phyloP scores from a whole-genome alignment of 1,140 invertebrate genomes.

The Euura saliciscinereae region DNA sequence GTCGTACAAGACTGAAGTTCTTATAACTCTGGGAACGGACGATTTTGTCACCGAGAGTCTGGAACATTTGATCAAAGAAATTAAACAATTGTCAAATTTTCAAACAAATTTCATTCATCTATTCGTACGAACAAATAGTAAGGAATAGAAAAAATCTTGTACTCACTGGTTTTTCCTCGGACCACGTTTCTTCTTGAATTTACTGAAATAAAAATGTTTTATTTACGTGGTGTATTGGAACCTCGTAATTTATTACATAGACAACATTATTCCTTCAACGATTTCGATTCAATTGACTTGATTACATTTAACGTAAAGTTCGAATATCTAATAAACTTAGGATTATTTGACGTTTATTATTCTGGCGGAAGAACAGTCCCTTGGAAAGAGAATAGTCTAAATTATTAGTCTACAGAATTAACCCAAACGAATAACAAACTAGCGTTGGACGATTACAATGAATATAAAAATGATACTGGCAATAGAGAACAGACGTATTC shows the following conservation, averaged over 20 bases:
- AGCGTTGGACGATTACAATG: background rate
- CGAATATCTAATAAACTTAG: no score
- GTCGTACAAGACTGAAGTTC: slow-evolving; percentile 43
- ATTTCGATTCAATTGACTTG: no score
- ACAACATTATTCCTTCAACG: no score
- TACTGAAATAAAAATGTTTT: slow-evolving; percentile 50
- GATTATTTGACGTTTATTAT: no score
- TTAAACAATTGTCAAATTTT: slow-evolving; percentile 19
- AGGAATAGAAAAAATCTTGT: slow-evolving; percentile 12
- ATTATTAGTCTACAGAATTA: slow-evolving; percentile 7
- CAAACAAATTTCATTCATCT: slow-evolving; percentile 21
- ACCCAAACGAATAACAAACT: background rate
- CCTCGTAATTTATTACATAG: no score
- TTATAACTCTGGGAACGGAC: slow-evolving; percentile 31
- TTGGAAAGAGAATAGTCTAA: no score
- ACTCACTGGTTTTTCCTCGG: slow-evolving; percentile 53
- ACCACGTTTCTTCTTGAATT: slow-evolving; percentile 54
- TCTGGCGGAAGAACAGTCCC: no score
- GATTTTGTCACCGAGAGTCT: background rate
- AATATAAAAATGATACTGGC: slow-evolving; percentile 17
- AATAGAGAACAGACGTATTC: slow-evolving; percentile 53
- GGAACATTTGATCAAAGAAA: no score
- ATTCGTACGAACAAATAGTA: background rate
- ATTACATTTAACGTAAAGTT: no score
- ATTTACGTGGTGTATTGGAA: background rate